A percentile compares a stretch with the other conserved stretches of the same genome.
These are phyloP conservation scores for Trilocha varians DNA, from an alignment of 2,888 invertebrate genomes.

Conservation along the genomic window DNA sequence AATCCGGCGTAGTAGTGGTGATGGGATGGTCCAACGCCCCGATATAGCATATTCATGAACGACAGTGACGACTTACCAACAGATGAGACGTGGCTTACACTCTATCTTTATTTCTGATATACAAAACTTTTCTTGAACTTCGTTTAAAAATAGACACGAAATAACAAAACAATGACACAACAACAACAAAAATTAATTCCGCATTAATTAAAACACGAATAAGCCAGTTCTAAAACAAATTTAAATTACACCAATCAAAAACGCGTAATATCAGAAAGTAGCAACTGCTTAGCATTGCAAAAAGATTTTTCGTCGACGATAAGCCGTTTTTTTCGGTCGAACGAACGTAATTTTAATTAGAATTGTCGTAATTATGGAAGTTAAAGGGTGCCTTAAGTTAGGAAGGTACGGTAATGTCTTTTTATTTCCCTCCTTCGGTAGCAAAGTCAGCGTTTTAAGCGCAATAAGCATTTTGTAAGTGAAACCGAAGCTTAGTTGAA, in stretches of 20 bases:
- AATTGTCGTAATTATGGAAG: constrained; percentile 57
- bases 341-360: constrained; percentile 68
- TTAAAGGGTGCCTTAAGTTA: constrained; percentile 18
- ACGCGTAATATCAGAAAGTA: constrained; percentile 6
- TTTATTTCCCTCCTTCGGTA: not conserved
- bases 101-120: too few species aligned
- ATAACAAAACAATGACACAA: too few species aligned
- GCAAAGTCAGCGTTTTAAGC: constrained; percentile 12
- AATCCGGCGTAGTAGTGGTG: too few species aligned
- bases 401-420: not conserved
- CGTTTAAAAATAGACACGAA: too few species aligned
- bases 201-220: too few species aligned
- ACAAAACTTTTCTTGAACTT: too few species aligned
- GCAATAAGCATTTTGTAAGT: constrained; percentile 14
- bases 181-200: too few species aligned
- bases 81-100: too few species aligned
- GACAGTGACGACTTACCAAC: too few species aligned
- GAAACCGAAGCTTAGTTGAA: not conserved
- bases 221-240: not conserved
- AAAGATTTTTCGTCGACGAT: constrained; percentile 17
- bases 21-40: too few species aligned
- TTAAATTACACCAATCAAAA: constrained; percentile 19
- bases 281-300: constrained; percentile 4
- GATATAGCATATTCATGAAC: too few species aligned
- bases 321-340: constrained; percentile 42